phyloP scores from a whole-genome alignment of 2,888 invertebrate species.

The Hypolimnas misippus region DNA sequence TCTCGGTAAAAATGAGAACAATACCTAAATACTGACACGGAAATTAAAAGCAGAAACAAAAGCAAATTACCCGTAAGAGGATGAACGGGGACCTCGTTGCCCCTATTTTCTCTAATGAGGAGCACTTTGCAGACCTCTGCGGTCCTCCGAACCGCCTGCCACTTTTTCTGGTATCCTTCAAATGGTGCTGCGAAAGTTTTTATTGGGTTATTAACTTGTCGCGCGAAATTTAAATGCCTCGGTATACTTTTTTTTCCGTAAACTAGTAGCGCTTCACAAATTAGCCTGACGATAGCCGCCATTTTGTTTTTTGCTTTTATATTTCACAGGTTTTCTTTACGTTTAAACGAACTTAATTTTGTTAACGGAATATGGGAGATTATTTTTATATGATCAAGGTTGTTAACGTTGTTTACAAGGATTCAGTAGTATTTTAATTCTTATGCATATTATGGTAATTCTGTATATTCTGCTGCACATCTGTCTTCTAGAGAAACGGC shows the following conservation, averaged over 20 bases:
- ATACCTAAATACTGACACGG: slow-evolving; percentile 67
- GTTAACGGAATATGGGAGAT: not conserved
- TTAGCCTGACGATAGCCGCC: not conserved
- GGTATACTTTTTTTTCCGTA: slow-evolving; percentile 14
- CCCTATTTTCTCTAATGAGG: slow-evolving; percentile 63
- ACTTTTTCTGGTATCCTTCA: slow-evolving; percentile 32
- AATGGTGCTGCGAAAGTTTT: slow-evolving; percentile 31
- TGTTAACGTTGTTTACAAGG: no score
- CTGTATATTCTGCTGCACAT: not conserved
- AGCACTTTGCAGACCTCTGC: slow-evolving; percentile 50
- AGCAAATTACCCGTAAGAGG: slow-evolving; percentile 69
- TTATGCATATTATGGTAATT: no score
- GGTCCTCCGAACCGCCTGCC: slow-evolving; percentile 21
- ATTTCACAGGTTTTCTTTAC: not conserved
- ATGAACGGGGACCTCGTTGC: slow-evolving; percentile 53
- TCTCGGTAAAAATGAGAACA: slow-evolving; percentile 56
- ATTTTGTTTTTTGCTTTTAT: not conserved
- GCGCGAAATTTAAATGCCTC: slow-evolving; percentile 16
- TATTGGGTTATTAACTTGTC: slow-evolving; percentile 27
- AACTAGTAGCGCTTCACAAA: slow-evolving; percentile 3
- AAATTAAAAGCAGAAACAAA: slow-evolving; percentile 76
- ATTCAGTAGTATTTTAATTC: no score
- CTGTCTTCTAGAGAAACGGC: slow-evolving; percentile 21
- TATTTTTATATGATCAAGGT: not conserved
- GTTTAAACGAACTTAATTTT: not conserved